Conservation (phyloP, 2,113 vertebrate genomes). For the Ceyx melanurus region DNA sequence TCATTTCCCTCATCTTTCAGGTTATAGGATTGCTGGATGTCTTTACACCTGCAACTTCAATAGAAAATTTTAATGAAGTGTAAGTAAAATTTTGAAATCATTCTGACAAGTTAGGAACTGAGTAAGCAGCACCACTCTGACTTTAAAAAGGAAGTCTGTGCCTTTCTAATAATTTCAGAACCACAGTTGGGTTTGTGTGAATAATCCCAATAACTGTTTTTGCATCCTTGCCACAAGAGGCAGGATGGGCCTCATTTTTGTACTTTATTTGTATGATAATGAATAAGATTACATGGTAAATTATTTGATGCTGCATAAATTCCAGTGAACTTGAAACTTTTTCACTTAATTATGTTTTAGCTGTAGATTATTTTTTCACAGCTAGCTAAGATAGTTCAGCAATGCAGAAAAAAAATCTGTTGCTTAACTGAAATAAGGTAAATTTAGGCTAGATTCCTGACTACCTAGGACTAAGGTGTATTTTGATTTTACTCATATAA, state of each 20-base stretch:
- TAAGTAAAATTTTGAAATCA: conserved; percentile 71
- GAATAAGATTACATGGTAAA: not conserved
- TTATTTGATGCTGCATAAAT: not conserved
- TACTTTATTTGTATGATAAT: not conserved
- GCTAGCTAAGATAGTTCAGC: not conserved
- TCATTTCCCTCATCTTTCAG: conserved; percentile 53
- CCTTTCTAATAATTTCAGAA: not conserved
- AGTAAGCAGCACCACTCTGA: not conserved
- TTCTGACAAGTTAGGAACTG: not conserved
- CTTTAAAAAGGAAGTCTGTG: not conserved
- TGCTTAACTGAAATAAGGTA: not conserved
- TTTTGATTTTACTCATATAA: not conserved
- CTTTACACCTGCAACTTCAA: conserved; percentile 89
- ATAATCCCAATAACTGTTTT: not conserved
- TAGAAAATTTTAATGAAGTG: conserved; percentile 95
- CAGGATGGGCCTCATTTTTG: not conserved
- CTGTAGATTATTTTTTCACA: not conserved
- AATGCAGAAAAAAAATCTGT: not conserved
- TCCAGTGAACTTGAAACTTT: not conserved
- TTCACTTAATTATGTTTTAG: not conserved
- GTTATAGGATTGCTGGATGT: conserved; percentile 91
- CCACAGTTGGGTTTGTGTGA: not conserved
- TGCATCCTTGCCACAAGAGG: not conserved
- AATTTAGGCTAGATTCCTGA: not conserved
- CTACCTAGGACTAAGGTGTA: not conserved